Percentiles rank a stretch among this genome's conserved stretches.
phyloP scores from a whole-genome alignment of 2,113 vertebrate species.

The Chloebia gouldiae region DNA sequence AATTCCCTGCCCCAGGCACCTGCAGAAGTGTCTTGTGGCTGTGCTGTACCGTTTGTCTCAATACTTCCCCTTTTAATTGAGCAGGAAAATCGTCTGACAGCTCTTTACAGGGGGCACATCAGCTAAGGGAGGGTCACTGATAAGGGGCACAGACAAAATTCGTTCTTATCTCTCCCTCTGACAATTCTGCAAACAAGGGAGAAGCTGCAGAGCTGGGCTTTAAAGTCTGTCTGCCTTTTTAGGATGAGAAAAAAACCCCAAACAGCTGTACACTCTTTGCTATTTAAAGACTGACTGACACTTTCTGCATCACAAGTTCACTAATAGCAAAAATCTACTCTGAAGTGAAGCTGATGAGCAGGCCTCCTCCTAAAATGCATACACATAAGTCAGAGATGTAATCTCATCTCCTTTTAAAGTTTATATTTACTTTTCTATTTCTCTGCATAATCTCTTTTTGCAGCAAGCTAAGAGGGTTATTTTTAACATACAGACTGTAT shows the following conservation, averaged over 20 bases:
- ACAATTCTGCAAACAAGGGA: background rate
- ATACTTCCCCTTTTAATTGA: background rate
- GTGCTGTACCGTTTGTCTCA: accelerated
- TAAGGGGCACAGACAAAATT: background rate
- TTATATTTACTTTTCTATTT: slow-evolving; percentile 26
- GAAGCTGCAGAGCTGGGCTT: background rate
- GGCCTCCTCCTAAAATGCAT: background rate
- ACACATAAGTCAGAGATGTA: background rate
- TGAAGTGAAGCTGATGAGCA: slow-evolving; percentile 22
- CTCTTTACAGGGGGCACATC: background rate
- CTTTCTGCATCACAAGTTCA: background rate
- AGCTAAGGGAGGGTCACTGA: background rate
- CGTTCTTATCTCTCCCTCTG: background rate
- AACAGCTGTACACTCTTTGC: background rate
- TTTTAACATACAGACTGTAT: background rate
- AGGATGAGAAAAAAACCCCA: background rate
- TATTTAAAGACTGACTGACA: slow-evolving; percentile 9
- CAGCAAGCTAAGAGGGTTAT: background rate
- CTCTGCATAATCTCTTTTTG: background rate
- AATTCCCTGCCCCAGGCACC: background rate
- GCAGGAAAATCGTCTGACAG: background rate
- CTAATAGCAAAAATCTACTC: background rate
- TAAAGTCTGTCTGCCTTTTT: background rate
- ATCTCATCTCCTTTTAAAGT: background rate
- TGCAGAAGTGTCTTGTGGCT: background rate